Evolutionary conservation across 1,140 invertebrate genomes (phyloP), one percentile per base, ranked within the genome.

Genomic region (Adoxophyes honmai): DNA sequence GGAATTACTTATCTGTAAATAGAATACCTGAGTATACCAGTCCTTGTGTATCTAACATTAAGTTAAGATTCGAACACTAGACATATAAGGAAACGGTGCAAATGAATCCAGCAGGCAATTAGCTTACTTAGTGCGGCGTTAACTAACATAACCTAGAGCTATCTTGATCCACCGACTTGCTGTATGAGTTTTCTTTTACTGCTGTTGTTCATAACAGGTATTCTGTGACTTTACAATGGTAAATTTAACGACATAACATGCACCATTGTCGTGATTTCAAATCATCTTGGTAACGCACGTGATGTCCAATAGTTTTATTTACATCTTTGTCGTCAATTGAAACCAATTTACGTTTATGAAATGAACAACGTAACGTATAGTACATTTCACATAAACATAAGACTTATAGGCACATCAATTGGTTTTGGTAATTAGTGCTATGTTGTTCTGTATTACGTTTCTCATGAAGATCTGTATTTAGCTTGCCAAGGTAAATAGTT

Each of bases 241-340:
- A 11, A 0, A 9, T 10, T 28, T 11, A 28, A 48, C 18, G 21
- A 11, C 18, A 10, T 36, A 21, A 18, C 36, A 38, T 55, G 35
- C 15, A 42, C 8, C 33, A 37, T 39, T 13, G 34, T 13, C 53
- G 37, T 48, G 42, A 48, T 33, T 18, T 11, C n/a, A 28, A 48
- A n/a, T 21, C 21, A 21, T 10, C 37, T 48, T n/a, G 52, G 35
- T 62, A 55, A 68, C 56, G 55, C 59, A 61, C 52, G 59, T 35
- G 55, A 61, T 55, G 56, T 61, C 59, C 71, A 68, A 73, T 70
- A 70, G 61, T 70, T 69, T 70, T 74, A 75, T 81, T 73, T 78
- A 72, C 67, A 66, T 73, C 64, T 64, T 68, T 57, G 57, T 38
- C 71, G 67, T 66, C 73, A 82, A 82, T 82, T 82, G 79, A 75